Evolutionary conservation across 2,888 invertebrate genomes (phyloP).

Genomic region (Nomada lathburiana): DNA sequence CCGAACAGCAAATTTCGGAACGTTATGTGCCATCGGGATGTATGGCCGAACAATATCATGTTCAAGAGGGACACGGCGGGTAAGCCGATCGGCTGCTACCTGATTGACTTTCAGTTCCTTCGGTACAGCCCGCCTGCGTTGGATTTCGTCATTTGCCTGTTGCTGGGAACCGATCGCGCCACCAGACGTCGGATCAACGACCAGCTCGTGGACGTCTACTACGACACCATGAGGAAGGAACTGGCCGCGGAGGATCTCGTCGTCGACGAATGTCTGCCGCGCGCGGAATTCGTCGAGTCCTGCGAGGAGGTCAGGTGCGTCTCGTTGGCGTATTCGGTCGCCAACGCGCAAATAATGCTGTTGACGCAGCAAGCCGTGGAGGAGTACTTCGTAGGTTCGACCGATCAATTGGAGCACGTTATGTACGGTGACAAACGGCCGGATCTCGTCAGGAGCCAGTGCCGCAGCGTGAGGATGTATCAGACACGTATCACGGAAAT

Average conservation of each 20-base stretch:
- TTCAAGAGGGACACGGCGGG: conserved; percentile 66
- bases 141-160: conserved; percentile 73
- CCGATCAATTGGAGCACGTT: conserved; percentile 50
- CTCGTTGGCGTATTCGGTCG: conserved; percentile 42
- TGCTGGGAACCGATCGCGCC: conserved; percentile 70
- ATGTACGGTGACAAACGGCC: conserved; percentile 60
- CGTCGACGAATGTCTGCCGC: conserved; percentile 57
- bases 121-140: conserved; percentile 74
- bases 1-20: conserved; percentile 63
- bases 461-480: conserved; percentile 38
- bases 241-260: conserved; percentile 59
- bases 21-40: conserved; percentile 78
- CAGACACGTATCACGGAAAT: conserved; percentile 62
- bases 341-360: conserved; percentile 67
- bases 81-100: conserved; percentile 66
- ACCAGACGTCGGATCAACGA: conserved; percentile 69
- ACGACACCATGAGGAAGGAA: conserved; percentile 52
- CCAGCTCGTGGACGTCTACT: conserved; percentile 68
- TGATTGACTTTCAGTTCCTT: conserved; percentile 76
- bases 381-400: conserved; percentile 50
- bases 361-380: conserved; percentile 38
- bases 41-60: conserved; percentile 80
- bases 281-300: conserved; percentile 60
- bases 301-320: conserved; percentile 38
- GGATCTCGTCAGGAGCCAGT: conserved; percentile 60